Percentiles rank a stretch among this genome's conserved stretches.
Conservation (phyloP, 2,797 vertebrate species). For the Nasua narica region DNA sequence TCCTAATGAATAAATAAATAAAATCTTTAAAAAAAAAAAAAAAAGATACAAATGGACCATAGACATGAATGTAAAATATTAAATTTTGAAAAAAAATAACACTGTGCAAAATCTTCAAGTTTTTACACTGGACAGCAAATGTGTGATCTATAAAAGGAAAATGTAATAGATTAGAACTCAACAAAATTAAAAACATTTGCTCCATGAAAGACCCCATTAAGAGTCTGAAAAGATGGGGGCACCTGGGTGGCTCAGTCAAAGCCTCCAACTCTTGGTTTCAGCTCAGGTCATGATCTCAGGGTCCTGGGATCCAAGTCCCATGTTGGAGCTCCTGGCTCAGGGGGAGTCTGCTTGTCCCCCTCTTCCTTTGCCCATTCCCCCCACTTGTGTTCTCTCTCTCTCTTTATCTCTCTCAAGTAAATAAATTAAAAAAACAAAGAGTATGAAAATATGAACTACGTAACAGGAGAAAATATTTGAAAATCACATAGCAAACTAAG, state of each 20-base stretch:
- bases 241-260: neutral
- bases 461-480: neutral
- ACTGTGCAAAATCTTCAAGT: neutral
- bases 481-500: neutral
- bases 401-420: neutral
- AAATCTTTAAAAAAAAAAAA: too few relatives aligned
- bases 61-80: neutral
- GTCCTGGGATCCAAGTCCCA: neutral
- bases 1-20: too few relatives aligned
- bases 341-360: neutral
- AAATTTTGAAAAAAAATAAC: neutral
- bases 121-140: neutral
- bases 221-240: neutral
- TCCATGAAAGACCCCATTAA: neutral
- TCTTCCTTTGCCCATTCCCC: neutral
- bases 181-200: neutral
- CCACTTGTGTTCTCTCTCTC: neutral
- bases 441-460: neutral
- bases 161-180: neutral
- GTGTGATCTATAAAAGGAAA: neutral
- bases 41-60: neutral
- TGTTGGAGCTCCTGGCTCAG: neutral
- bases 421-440: neutral
- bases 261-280: neutral
- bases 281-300: neutral